Conservation (phyloP, 1,140 invertebrate genomes). For the Ctenoplectra terminalis region DNA sequence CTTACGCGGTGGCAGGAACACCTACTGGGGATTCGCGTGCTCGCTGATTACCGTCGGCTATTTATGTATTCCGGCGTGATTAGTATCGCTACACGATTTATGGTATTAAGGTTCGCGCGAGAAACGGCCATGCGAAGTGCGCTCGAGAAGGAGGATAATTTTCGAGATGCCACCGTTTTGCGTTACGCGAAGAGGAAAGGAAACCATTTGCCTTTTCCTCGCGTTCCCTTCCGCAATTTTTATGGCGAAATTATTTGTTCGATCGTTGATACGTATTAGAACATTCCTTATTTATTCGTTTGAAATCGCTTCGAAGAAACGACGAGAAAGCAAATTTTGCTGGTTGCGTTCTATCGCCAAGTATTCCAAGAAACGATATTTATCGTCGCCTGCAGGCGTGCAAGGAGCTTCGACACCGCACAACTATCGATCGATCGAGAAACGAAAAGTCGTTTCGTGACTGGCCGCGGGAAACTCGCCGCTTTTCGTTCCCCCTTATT, state of each 20-base stretch:
- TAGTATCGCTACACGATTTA: constrained; percentile 61
- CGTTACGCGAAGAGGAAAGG: too few species aligned
- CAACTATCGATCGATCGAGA: constrained; percentile 52
- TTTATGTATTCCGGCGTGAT: constrained; percentile 57
- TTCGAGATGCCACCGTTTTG: constrained; percentile 21
- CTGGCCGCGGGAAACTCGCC: constrained; percentile 39
- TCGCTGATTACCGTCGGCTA: constrained; percentile 43
- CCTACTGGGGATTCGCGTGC: constrained; percentile 23
- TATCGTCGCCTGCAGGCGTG: constrained; percentile 33
- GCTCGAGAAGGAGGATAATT: constrained; percentile 41
- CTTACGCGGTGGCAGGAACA: constrained; percentile 15
- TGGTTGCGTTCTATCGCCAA: neutral
- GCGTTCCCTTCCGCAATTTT: neutral
- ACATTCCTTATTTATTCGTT: neutral
- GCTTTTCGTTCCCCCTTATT: constrained; percentile 51
- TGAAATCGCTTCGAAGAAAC: neutral
- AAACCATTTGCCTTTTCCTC: neutral
- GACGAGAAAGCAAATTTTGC: neutral
- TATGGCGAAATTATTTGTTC: neutral
- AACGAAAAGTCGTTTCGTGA: constrained; percentile 49
- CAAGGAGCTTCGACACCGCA: constrained; percentile 31
- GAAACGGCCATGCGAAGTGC: constrained; percentile 1
- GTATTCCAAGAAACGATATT: neutral
- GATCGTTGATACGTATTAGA: neutral
- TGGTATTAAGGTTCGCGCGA: constrained; percentile 2